Conservation (phyloP, 2,888 invertebrate species). For the Parnassius smintheus region DNA sequence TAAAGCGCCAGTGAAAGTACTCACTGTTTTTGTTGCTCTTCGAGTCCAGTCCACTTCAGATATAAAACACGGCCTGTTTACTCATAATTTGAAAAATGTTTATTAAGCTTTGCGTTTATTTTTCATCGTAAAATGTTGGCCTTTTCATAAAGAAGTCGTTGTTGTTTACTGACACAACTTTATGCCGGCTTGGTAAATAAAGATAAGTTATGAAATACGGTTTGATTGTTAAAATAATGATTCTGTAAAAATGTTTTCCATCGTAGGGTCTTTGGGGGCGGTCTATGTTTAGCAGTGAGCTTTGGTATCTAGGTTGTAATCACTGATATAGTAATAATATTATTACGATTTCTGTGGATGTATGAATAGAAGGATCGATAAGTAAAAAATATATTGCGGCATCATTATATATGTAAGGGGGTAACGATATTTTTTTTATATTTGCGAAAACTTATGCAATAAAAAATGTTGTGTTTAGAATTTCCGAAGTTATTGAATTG, state of each 20-base stretch:
- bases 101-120: neutral
- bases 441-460: too few species aligned
- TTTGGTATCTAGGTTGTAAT: too few species aligned
- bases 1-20: neutral
- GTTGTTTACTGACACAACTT: neutral
- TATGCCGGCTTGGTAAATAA: neutral
- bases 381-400: too few species aligned
- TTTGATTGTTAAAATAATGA: neutral
- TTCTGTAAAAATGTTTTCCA: neutral
- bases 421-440: too few species aligned
- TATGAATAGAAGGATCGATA: too few species aligned
- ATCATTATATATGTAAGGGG: too few species aligned
- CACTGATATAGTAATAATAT: too few species aligned
- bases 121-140: neutral
- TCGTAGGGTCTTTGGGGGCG: too few species aligned
- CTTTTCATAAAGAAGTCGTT: neutral
- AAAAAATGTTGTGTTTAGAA: too few species aligned
- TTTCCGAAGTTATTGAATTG: too few species aligned
- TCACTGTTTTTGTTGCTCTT: neutral
- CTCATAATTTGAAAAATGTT: neutral
- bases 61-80: neutral
- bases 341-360: too few species aligned
- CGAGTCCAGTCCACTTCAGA: neutral
- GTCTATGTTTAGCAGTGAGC: too few species aligned
- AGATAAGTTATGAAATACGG: constrained; percentile 3